phyloP scores from a whole-genome alignment of 2,888 invertebrate species.

The Venustoraphidia nigricollis region DNA sequence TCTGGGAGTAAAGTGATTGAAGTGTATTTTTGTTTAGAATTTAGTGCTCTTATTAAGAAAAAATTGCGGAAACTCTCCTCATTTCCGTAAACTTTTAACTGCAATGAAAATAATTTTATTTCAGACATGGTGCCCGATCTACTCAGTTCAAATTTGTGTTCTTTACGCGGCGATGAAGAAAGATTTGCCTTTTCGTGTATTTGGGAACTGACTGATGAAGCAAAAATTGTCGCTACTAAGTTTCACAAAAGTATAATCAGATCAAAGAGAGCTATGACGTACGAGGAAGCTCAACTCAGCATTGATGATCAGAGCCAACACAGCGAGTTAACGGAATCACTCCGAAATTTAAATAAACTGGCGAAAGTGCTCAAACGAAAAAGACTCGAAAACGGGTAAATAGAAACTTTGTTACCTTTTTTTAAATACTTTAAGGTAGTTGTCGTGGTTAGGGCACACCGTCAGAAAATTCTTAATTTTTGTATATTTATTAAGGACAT shows the following conservation, averaged over 20 bases:
- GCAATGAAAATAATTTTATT: neutral
- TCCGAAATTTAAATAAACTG: conserved; percentile 68
- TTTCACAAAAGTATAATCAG: conserved; percentile 90
- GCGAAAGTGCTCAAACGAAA: conserved; percentile 81
- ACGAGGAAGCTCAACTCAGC: conserved; percentile 87
- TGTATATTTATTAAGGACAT: too few relatives aligned
- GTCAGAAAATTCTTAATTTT: too few relatives aligned
- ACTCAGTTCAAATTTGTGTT: conserved; percentile 90
- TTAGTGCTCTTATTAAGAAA: neutral
- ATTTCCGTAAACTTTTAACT: too few relatives aligned
- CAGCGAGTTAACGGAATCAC: conserved; percentile 57
- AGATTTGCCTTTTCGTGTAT: conserved; percentile 91
- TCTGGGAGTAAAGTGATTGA: too few relatives aligned
- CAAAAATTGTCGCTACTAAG: conserved; percentile 62
- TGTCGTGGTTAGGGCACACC: too few relatives aligned
- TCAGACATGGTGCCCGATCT: conserved; percentile 42
- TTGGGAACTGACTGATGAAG: conserved; percentile 80
- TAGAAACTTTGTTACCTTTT: too few relatives aligned
- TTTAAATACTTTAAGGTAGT: too few relatives aligned
- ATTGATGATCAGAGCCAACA: conserved; percentile 68
- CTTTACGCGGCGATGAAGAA: conserved; percentile 77
- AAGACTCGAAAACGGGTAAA: conserved; percentile 69
- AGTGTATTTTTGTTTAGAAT: too few relatives aligned
- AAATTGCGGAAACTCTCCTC: too few relatives aligned
- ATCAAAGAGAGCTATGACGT: conserved; percentile 86